Base-by-base conservation (phyloP, 35 echinoderm and acorn worm species). In the Apostichopus japonicus region DNA sequence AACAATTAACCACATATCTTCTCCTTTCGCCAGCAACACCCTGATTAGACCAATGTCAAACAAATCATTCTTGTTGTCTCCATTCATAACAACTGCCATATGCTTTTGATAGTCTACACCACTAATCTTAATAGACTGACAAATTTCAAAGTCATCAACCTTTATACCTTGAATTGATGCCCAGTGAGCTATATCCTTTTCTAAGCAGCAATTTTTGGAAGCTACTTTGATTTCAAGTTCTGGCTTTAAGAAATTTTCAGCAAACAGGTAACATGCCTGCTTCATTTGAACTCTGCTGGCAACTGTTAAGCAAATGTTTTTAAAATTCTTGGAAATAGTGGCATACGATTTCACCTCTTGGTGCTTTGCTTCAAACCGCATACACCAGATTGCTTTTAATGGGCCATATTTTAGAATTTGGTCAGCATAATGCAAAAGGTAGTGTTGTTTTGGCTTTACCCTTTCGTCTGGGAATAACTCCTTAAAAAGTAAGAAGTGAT, bases 401-500 rank as follows among this genome's bases (percentile, higher is more conserved):
- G 90, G 90, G 23, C 77, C 90, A 92, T 27, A 92, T 24, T 92
- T 92, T 10, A 92, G 4, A n/a, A 92, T 92, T 22, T 92, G 77
- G 63, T 92, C 90, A 53, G 90, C 77, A 25, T 92, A 92, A 70
- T 92, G 90, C 10, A 92, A 44, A 1, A 81, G 17, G 16, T 65
- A 92, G 44, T 92, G 91, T 44, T 83, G 91, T 81, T 92, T 83
- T 24, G 91, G 91, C 57, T 92, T 92, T 53, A 92, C 61, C 65
- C 24, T 80, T 19, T 71, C 79, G 0, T 81, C 58, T 8, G 58
- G 91, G 21, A 76, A 92, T 15, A 92, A 54, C 4, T 83, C 0
- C 58, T 83, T 92, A 23, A 87, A 87, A 44, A 65, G 84, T 21
- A 70, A 9, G 9, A 87, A 33, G 56, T 61, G 53, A 87, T 87